Conservation (phyloP, 2,888 invertebrate genomes). For the Salpingus planirostris region DNA sequence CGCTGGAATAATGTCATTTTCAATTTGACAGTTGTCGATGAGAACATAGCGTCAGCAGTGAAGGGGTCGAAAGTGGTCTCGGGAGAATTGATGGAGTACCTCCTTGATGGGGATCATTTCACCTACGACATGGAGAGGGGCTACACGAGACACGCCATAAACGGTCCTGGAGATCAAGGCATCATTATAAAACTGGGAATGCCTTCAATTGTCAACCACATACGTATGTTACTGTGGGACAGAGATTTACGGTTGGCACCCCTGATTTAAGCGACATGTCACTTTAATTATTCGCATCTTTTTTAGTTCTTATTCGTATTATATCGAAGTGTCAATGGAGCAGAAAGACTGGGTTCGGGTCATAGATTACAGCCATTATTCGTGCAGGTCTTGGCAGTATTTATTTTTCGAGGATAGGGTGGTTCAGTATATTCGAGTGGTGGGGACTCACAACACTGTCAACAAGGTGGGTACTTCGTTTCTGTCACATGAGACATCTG, state of each 20-base stretch:
- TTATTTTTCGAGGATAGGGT: conserved; percentile 86
- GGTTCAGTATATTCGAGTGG: conserved; percentile 71
- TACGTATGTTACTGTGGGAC: conserved; percentile 91
- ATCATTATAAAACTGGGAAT: conserved; percentile 78
- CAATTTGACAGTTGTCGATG: conserved; percentile 61
- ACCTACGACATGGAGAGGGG: conserved; percentile 90
- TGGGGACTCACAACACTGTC: conserved; percentile 91
- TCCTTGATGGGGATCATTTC: conserved; percentile 81
- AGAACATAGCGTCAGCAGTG: conserved; percentile 80
- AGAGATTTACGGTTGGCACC: conserved; percentile 62
- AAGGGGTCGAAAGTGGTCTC: conserved; percentile 78
- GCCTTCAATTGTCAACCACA: conserved; percentile 86
- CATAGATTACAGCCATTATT: conserved; percentile 84
- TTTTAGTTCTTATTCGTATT: conserved; percentile 74
- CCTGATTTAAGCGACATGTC: too few species aligned
- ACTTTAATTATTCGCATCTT: too few species aligned
- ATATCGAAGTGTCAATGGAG: conserved; percentile 90
- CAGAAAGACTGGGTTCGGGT: conserved; percentile 91
- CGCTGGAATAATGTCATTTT: too few species aligned
- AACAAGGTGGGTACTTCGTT: conserved; percentile 68
- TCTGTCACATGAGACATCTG: conserved; percentile 5
- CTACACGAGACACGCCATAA: conserved; percentile 48
- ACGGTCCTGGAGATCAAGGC: conserved; percentile 55
- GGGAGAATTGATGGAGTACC: conserved; percentile 81
- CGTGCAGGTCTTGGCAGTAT: conserved; percentile 95